phyloP scores from a whole-genome alignment of 2,888 invertebrate species.

The Stramonita haemastoma region DNA sequence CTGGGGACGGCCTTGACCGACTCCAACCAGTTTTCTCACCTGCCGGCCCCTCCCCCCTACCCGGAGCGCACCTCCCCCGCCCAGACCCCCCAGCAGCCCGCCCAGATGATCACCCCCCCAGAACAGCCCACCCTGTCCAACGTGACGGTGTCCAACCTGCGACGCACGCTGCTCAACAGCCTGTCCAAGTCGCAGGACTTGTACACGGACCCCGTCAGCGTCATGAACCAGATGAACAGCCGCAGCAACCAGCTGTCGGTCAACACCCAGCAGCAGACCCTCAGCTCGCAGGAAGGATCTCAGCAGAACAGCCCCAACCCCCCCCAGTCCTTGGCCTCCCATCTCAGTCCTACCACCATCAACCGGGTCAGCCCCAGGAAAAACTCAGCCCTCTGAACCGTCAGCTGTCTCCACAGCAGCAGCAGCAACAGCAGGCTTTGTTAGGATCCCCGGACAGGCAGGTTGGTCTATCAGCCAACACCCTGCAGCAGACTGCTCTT shows the following conservation, averaged over 20 bases:
- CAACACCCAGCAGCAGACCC: conserved; percentile 54
- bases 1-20: neutral
- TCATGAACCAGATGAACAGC: conserved; percentile 31
- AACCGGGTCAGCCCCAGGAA: conserved; percentile 44
- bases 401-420: conserved; percentile 60
- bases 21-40: conserved; percentile 65
- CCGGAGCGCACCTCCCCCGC: conserved; percentile 53
- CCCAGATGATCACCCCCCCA: conserved; percentile 53
- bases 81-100: conserved; percentile 3
- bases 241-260: conserved; percentile 32
- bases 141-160: conserved; percentile 52
- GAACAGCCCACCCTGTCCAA: conserved; percentile 49
- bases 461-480: conserved; percentile 39
- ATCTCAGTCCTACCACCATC: conserved; percentile 55
- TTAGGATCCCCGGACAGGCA: conserved; percentile 45
- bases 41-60: conserved; percentile 78
- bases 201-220: neutral
- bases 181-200: conserved; percentile 42
- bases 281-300: conserved; percentile 60
- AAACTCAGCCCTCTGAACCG: conserved; percentile 55
- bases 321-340: conserved; percentile 52
- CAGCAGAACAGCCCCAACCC: conserved; percentile 60
- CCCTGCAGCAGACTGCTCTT: conserved; percentile 53
- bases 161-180: conserved; percentile 37
- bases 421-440: conserved; percentile 46